Base-by-base conservation (phyloP, 1,140 invertebrate species). In the Drosophila fuyamai region DNA sequence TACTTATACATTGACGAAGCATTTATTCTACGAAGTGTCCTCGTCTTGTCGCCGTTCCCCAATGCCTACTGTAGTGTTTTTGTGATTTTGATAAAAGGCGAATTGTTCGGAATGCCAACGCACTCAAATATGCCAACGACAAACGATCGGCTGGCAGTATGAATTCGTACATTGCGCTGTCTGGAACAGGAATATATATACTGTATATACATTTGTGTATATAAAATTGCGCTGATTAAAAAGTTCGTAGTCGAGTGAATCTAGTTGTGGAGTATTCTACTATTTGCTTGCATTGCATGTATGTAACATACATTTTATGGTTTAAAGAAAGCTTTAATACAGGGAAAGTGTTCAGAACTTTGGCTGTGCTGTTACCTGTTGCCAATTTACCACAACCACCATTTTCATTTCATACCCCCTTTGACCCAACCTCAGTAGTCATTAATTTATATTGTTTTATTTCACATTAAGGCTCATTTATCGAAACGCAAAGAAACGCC, bases 71-170 rank as follows among this genome's bases (percentile, higher is more conserved):
- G 23, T 48, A 60, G 56, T 76, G 53, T 83, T 76, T 80, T 84
- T 83, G 54, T 72, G 51, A 65, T 70, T 71, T 79, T 86, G 82
- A 86, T 86, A 86, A 86, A 86, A 82, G 36, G 51, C 50, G 55
- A 77, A 73, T 67, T 23, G 23, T 56, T 63, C 53, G 61, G 23
- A 66, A 79, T 88, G 79, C 71, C 83, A 86, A 88, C 72, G 84
- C 63, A 73, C 83, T 88, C 60, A 59, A 76, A 62, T 68, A 58
- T 50, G 14, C 38, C 61, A 67, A 14, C 47, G 29, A 36, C 36
- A 68, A 66, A 18, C 47, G 63, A 67, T 58, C 18, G 36, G 13
- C 44, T 38, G 41, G 18, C 83, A 86, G 83, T 86, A 53, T 63
- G 46, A 82, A 70, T 14, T 70, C 73, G 74, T 60, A 55, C 79